Evolutionary conservation across 2,113 vertebrate species (phyloP).

Genomic region (Aldabrachelys gigantea): DNA sequence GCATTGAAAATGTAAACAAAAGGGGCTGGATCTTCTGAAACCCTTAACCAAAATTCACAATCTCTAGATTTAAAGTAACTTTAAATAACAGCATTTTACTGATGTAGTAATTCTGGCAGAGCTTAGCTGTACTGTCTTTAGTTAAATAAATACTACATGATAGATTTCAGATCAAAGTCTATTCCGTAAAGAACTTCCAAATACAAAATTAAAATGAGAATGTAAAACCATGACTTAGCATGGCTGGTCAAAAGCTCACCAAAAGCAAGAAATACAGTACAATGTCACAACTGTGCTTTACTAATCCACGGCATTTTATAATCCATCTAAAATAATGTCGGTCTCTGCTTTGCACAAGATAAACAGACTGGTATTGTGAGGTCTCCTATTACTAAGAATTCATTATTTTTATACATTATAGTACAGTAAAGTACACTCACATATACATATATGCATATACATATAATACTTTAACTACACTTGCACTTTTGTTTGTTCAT

Average conservation of each 20-base stretch:
- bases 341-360: background rate
- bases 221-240: background rate
- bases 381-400: background rate
- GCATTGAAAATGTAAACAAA: background rate
- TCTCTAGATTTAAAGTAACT: background rate
- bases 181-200: background rate
- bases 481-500: background rate
- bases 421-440: background rate
- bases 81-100: background rate
- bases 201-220: background rate
- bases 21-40: background rate
- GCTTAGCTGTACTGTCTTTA: background rate
- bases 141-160: background rate
- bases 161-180: background rate
- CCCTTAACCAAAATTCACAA: background rate
- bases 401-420: background rate
- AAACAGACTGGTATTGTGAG: background rate
- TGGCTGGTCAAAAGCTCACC: background rate
- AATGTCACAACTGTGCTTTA: background rate
- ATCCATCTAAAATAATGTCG: background rate
- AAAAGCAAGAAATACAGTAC: background rate
- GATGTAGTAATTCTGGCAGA: background rate
- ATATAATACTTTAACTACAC: background rate
- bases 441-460: too few relatives aligned
- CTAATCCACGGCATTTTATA: background rate